Base-by-base conservation (phyloP, 2,797 vertebrate species). In the Tenualosa ilisha region DNA sequence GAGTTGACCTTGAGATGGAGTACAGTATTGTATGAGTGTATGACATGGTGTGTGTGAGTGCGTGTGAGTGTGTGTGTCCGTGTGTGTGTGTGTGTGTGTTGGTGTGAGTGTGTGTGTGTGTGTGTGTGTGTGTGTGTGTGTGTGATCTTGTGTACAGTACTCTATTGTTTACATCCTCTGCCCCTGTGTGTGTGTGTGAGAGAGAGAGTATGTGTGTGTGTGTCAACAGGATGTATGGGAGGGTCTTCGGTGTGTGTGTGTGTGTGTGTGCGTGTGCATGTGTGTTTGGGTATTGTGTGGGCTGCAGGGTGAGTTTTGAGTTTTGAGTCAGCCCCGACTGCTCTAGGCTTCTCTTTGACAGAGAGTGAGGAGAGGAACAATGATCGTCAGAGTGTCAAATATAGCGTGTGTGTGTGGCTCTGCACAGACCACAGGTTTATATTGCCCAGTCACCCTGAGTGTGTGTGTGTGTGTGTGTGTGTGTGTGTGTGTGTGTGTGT, bases 401-500 rank as follows among this genome's bases (percentile, higher is more conserved):
- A 46, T 79, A 79, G 72, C 72, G 17, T 46, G 72, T 79, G 72
- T 79, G 72, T 79, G 72, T 79, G 72, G 15, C 6, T 46, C 3
- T 40, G 37, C 53, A 54, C 53, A 12, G 51, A 53, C 3, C 51
- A 15, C 51, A 53, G 51, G 51, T 53, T 53, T 49, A 13, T 8
- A 17, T 13, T 56, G 4, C 5, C 2, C 51, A 53, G 51, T 12
- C 65, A 81, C 53, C 83, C 24, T 81, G 84, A n/a, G 59, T 83
- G 83, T 85, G 83, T 85, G 83, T 81, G 63, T 50, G 13, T 75
- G 84, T 87, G 84, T 89, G 49, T 88, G 79, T 86, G 81, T 63
- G 37, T 81, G 46, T 61, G 50, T 81, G 63, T 82, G 24, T 84
- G 22, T 81, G 50, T 49, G 15, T 75, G n/a, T 49, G 37, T 56